Evolutionary conservation across 2,113 vertebrate species (phyloP).

Genomic region (Dipodomys spectabilis): DNA sequence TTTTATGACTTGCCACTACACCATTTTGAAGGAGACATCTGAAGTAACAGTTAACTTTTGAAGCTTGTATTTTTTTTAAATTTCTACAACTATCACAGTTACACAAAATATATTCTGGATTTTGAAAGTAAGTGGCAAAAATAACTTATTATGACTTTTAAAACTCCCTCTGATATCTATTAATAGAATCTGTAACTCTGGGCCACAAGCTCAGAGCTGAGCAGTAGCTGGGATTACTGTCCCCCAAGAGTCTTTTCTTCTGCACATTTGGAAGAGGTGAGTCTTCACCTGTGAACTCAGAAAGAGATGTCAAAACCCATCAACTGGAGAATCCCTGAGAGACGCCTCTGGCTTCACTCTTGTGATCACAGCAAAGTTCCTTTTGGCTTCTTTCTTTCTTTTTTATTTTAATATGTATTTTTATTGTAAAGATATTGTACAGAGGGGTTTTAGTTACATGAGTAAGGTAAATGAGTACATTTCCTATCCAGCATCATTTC

Average conservation of each 20-base stretch:
- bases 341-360: neutral
- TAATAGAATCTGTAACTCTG: neutral
- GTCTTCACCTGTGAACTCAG: neutral
- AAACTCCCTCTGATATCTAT: neutral
- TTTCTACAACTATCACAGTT: neutral
- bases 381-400: neutral
- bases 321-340: neutral
- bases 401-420: no score
- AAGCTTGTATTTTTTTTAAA: neutral
- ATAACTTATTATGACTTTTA: neutral
- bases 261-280: neutral
- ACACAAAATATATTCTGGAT: neutral
- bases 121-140: conserved; percentile 53
- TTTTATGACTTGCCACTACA: conserved; percentile 27
- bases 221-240: no score
- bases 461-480: no score
- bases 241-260: neutral
- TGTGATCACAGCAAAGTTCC: neutral
- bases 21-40: conserved; percentile 50
- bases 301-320: rapidly evolving
- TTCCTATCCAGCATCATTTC: no score
- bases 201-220: neutral
- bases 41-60: conserved; percentile 21
- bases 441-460: no score
- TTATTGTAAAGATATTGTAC: no score